Percentiles rank a stretch among this genome's conserved stretches.
phyloP scores from a whole-genome alignment of 2,113 vertebrate genomes.

The Platichthys stellatus region DNA sequence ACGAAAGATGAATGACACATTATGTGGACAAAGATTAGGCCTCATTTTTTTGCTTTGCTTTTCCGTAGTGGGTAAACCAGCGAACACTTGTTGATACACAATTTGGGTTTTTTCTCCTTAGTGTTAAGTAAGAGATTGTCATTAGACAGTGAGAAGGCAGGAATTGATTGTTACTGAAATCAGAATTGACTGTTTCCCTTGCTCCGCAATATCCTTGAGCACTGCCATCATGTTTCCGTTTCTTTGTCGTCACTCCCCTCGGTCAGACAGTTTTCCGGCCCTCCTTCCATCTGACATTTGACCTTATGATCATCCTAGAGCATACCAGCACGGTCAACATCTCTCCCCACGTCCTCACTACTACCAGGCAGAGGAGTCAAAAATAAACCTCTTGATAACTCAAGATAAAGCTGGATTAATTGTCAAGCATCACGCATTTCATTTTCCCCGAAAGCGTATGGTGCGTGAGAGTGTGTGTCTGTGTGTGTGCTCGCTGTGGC shows the following conservation, averaged over 20 bases:
- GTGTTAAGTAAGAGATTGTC: not conserved
- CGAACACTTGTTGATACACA: conserved; percentile 30
- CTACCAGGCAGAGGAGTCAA: conserved; percentile 15
- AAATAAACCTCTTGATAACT: conserved; percentile 31
- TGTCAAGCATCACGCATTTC: not conserved
- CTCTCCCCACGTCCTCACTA: not conserved
- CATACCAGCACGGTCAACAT: conserved; percentile 54
- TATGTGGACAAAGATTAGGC: conserved; percentile 11
- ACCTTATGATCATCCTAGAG: conserved; percentile 16
- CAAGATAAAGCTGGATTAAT: conserved; percentile 20
- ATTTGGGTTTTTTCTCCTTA: conserved; percentile 21
- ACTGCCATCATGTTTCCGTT: conserved; percentile 33
- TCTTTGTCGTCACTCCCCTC: conserved; percentile 1
- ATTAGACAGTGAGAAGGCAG: conserved; percentile 30
- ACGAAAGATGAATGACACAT: conserved; percentile 29
- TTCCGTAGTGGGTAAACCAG: conserved; percentile 41
- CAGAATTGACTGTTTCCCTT: conserved; percentile 24
- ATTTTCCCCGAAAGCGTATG: conserved; percentile 12
- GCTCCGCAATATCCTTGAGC: conserved; percentile 22
- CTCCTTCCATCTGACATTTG: conserved; percentile 34
- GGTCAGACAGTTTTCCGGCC: conserved; percentile 40
- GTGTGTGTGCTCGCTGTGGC: conserved; percentile 20
- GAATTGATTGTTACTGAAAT: conserved; percentile 52
- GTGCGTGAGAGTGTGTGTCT: not conserved
- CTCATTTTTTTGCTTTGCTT: conserved; percentile 22